Evolutionary conservation across 2,888 invertebrate genomes (phyloP).

Genomic region (Anthophora plumipes): DNA sequence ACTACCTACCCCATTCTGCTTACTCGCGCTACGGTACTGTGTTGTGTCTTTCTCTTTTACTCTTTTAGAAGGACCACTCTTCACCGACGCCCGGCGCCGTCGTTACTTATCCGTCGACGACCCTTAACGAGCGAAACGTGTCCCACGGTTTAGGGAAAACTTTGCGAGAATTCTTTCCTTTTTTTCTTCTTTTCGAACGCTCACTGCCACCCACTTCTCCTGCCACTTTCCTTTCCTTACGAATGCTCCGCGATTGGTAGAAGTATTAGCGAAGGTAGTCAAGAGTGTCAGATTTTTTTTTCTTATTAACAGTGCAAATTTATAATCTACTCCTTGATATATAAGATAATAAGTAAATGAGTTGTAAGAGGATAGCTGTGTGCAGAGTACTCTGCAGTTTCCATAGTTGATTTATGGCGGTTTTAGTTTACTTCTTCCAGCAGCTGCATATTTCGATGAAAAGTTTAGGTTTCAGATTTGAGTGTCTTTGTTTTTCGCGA

Average conservation of each 20-base stretch:
- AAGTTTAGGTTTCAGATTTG: too few relatives aligned
- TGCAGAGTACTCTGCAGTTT: too few relatives aligned
- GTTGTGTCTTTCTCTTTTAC: not conserved
- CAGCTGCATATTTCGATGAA: too few relatives aligned
- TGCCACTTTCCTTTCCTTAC: too few relatives aligned
- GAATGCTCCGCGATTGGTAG: not conserved
- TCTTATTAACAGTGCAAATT: too few relatives aligned
- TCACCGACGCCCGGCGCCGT: constrained; percentile 50
- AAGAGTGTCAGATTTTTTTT: too few relatives aligned
- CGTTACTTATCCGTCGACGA: constrained; percentile 67
- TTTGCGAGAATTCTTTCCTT: constrained; percentile 24
- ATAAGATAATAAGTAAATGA: too few relatives aligned
- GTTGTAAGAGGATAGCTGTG: too few relatives aligned
- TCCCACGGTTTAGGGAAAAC: constrained; percentile 61
- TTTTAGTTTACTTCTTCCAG: too few relatives aligned
- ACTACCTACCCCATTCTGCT: constrained; percentile 10
- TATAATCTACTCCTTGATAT: too few relatives aligned
- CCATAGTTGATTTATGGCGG: too few relatives aligned
- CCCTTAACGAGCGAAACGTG: constrained; percentile 70
- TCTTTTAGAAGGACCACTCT: constrained; percentile 44
- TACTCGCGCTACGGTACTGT: constrained; percentile 5
- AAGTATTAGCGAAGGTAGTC: not conserved
- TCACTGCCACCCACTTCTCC: not conserved
- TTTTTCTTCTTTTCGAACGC: not conserved
- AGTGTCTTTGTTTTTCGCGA: too few relatives aligned